phyloP scores from a whole-genome alignment of 2,797 vertebrate species.

The Pseudochaenichthys georgianus region DNA sequence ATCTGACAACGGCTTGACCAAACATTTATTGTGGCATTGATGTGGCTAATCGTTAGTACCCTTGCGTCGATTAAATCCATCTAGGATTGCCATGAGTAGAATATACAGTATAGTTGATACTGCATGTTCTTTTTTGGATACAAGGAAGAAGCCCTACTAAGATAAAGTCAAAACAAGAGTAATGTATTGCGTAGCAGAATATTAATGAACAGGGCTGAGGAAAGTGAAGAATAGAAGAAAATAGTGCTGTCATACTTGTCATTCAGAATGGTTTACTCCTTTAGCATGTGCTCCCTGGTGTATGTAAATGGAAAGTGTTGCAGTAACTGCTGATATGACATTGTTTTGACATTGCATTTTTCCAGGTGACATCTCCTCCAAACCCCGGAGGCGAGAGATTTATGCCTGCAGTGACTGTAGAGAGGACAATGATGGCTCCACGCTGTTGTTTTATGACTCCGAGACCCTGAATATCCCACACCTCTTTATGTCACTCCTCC shows the following conservation, averaged over 20 bases:
- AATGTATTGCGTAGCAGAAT: constrained; percentile 22
- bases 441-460: constrained; percentile 60
- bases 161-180: background rate
- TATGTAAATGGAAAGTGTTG: constrained; percentile 43
- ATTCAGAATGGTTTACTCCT: constrained; percentile 35
- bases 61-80: too few species aligned
- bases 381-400: constrained; percentile 67
- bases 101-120: too few species aligned
- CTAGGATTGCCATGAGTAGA: too few species aligned
- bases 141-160: background rate
- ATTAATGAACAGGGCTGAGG: constrained; percentile 24
- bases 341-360: constrained; percentile 76
- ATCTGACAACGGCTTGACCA: too few species aligned
- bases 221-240: background rate
- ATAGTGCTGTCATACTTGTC: constrained; percentile 17
- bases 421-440: constrained; percentile 60
- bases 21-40: too few species aligned
- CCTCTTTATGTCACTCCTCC: constrained; percentile 64
- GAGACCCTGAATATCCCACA: constrained; percentile 57
- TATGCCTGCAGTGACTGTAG: constrained; percentile 52
- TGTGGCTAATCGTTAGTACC: too few species aligned
- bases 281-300: constrained; percentile 18
- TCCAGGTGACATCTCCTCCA: constrained; percentile 66
- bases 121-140: background rate
- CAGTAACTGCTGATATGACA: constrained; percentile 57